Conservation (phyloP, 2,113 vertebrate genomes). For the Bungarus multicinctus region DNA sequence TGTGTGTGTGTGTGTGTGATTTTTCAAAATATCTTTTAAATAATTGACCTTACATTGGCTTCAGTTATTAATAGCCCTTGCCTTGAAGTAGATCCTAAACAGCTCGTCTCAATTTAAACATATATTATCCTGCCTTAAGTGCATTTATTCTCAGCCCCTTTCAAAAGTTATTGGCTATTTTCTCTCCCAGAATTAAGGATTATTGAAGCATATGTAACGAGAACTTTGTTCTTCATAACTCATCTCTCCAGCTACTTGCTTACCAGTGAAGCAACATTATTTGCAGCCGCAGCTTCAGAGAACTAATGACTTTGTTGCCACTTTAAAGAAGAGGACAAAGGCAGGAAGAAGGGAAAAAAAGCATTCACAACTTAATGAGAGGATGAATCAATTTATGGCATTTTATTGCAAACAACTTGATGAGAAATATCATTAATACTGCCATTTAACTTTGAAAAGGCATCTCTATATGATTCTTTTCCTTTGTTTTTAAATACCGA, state of each 20-base stretch:
- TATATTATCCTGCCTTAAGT: constrained; percentile 49
- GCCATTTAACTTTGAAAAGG: constrained; percentile 42
- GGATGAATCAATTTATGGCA: constrained; percentile 58
- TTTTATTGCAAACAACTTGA: constrained; percentile 55
- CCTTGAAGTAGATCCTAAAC: constrained; percentile 45
- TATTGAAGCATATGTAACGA: constrained; percentile 49
- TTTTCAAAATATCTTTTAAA: constrained; percentile 44
- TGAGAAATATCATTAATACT: constrained; percentile 49
- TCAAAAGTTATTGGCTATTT: constrained; percentile 62
- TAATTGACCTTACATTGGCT: constrained; percentile 49
- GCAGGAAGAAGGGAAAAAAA: constrained; percentile 55
- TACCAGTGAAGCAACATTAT: constrained; percentile 58
- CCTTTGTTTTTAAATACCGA: constrained; percentile 21
- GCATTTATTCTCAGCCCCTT: constrained; percentile 48
- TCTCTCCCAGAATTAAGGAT: constrained; percentile 60
- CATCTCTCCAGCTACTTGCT: constrained; percentile 58
- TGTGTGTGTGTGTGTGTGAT: too few species aligned
- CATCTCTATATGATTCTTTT: constrained; percentile 22
- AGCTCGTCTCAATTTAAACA: constrained; percentile 52
- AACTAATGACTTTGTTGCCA: constrained; percentile 51
- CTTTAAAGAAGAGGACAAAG: constrained; percentile 58
- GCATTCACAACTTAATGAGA: constrained; percentile 55
- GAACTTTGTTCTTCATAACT: constrained; percentile 64
- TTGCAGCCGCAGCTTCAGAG: constrained; percentile 49
- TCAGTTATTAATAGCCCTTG: constrained; percentile 40